These are phyloP conservation scores for Platycheirus rosarum DNA, from an alignment of 2,888 invertebrate species.

Conservation along the genomic window DNA sequence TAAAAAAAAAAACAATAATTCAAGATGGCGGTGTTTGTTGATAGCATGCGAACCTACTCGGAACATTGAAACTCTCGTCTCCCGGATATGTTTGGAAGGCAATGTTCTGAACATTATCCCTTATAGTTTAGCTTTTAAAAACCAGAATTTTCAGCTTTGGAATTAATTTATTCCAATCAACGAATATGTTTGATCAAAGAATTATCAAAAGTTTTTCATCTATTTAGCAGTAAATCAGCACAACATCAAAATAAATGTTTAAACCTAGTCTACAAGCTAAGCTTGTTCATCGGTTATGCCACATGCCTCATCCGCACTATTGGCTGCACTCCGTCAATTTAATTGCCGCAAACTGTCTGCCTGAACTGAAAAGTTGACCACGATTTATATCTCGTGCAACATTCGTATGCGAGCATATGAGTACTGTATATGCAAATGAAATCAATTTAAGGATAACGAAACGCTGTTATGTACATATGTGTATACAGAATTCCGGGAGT, in stretches of 20 bases:
- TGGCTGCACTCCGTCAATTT: constrained; percentile 28
- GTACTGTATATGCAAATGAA: constrained; percentile 48
- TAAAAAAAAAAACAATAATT: too few relatives aligned
- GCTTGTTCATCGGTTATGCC: not conserved
- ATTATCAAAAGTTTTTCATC: not conserved
- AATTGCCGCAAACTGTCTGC: constrained; percentile 34
- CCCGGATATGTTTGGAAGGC: too few relatives aligned
- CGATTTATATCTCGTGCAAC: constrained; percentile 27
- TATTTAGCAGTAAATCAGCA: not conserved
- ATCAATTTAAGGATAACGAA: constrained; percentile 70
- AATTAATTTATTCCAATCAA: not conserved
- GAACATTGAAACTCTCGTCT: too few relatives aligned
- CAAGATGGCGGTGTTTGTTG: too few relatives aligned
- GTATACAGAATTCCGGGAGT: constrained; percentile 53
- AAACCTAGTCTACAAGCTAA: not conserved
- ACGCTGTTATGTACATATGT: constrained; percentile 54
- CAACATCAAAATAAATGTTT: not conserved
- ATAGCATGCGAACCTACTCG: too few relatives aligned
- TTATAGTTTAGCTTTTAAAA: too few relatives aligned
- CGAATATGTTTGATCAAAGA: not conserved
- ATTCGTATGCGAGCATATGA: not conserved
- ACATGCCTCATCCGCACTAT: too few relatives aligned
- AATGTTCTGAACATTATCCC: too few relatives aligned
- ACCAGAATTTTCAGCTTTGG: too few relatives aligned
- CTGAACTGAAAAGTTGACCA: constrained; percentile 17